Conservation (phyloP, 2,888 invertebrate genomes). For the Conomelus anceps region DNA sequence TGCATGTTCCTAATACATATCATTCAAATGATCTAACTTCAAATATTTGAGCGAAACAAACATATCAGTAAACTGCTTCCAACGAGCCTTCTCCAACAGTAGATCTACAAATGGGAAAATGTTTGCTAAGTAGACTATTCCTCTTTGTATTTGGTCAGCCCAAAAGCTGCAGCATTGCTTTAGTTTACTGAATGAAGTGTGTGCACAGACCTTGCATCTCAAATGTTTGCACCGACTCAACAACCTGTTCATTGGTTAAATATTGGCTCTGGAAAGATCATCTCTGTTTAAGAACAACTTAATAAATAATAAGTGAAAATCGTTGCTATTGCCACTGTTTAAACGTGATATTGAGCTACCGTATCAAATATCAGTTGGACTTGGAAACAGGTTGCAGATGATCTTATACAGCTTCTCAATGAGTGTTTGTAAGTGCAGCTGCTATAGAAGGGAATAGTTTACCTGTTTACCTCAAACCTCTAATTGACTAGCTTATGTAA, state of each 20-base stretch:
- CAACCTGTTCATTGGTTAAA: neutral
- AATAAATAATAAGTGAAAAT: neutral
- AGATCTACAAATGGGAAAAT: neutral
- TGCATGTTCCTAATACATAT: no score
- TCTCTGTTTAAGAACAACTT: neutral
- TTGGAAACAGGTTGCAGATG: neutral
- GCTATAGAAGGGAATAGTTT: no score
- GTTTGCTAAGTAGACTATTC: neutral
- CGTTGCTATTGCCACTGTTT: neutral
- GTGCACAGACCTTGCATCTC: neutral
- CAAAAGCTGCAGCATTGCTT: neutral
- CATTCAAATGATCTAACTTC: neutral
- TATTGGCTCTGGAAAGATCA: neutral
- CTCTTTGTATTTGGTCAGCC: neutral
- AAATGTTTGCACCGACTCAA: neutral
- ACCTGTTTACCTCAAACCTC: no score
- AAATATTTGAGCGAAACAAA: neutral
- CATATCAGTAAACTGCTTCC: neutral
- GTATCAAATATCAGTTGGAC: neutral
- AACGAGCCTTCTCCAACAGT: neutral
- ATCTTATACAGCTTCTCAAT: neutral
- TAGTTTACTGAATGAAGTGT: neutral
- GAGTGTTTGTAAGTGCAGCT: no score
- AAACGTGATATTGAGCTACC: no score
- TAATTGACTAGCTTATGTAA: no score